A percentile compares a stretch with the other conserved stretches of the same genome.
Evolutionary conservation across 2,113 vertebrate genomes (phyloP).

Genomic region (Calidris pygmaea): DNA sequence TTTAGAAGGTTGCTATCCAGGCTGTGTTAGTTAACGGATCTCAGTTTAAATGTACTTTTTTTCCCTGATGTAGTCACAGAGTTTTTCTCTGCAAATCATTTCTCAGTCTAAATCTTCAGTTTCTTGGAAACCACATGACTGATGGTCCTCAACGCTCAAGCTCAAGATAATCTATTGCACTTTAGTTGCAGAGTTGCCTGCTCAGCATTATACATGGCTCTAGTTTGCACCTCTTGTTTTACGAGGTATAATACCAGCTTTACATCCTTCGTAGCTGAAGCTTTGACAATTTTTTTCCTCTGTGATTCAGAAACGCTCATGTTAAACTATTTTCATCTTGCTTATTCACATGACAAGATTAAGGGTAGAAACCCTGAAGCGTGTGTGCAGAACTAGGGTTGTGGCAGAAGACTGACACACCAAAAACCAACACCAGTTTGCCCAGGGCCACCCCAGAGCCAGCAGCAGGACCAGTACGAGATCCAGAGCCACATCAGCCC

Average conservation of each 20-base stretch:
- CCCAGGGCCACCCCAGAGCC: neutral
- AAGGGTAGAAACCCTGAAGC: neutral
- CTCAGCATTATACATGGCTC: conserved; percentile 30
- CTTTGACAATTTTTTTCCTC: conserved; percentile 1
- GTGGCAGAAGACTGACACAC: neutral
- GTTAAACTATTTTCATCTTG: conserved; percentile 9
- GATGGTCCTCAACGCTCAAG: neutral
- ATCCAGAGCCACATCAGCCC: neutral
- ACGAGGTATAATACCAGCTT: neutral
- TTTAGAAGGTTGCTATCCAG: neutral
- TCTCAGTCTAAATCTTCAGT: conserved; percentile 18
- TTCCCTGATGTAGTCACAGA: neutral
- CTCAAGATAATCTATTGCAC: conserved; percentile 19
- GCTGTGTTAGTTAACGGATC: neutral
- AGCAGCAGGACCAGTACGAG: rapidly evolving
- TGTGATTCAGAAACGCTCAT: neutral
- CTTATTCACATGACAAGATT: neutral
- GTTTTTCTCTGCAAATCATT: conserved; percentile 18
- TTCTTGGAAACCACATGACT: conserved; percentile 57
- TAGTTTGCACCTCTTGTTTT: conserved; percentile 32
- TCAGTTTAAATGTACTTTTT: neutral
- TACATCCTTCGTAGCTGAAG: neutral
- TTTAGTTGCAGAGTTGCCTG: conserved; percentile 41
- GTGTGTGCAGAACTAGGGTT: rapidly evolving
- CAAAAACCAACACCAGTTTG: neutral